These are phyloP conservation scores for Callipepla squamata DNA, from an alignment of 2,113 vertebrate species.

Conservation along the genomic window DNA sequence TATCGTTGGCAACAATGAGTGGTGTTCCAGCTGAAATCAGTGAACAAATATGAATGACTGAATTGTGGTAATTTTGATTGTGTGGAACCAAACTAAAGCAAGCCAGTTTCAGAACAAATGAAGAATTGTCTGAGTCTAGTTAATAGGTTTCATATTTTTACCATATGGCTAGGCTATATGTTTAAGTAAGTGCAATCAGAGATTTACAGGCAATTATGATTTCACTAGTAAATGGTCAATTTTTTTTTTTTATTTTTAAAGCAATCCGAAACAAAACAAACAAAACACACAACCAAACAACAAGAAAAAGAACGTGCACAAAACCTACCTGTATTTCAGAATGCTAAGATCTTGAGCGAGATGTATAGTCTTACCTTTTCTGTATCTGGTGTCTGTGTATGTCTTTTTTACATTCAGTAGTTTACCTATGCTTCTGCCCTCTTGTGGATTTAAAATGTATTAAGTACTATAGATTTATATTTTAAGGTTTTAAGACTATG, in stretches of 20 bases:
- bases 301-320: not conserved
- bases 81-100: not conserved
- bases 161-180: not conserved
- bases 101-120: not conserved
- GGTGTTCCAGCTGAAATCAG: not conserved
- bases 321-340: not conserved
- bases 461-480: not conserved
- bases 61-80: not conserved
- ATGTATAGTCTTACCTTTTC: not conserved
- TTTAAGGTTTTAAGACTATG: not conserved
- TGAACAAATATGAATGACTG: not conserved
- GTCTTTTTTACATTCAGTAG: not conserved
- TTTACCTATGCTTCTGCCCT: constrained; percentile 39
- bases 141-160: not conserved
- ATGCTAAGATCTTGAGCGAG: not conserved
- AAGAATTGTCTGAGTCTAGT: not conserved
- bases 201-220: not conserved
- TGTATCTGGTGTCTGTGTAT: not conserved
- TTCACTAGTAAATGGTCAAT: not conserved
- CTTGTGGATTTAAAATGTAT: constrained; percentile 31
- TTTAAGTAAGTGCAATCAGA: not conserved
- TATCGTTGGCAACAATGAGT: not conserved
- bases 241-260: too few relatives aligned
- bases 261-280: not conserved
- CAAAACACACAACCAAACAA: not conserved